These are phyloP conservation scores for Microcebus griseorufus DNA, from an alignment of 2,113 vertebrate species.

Conservation along the genomic window DNA sequence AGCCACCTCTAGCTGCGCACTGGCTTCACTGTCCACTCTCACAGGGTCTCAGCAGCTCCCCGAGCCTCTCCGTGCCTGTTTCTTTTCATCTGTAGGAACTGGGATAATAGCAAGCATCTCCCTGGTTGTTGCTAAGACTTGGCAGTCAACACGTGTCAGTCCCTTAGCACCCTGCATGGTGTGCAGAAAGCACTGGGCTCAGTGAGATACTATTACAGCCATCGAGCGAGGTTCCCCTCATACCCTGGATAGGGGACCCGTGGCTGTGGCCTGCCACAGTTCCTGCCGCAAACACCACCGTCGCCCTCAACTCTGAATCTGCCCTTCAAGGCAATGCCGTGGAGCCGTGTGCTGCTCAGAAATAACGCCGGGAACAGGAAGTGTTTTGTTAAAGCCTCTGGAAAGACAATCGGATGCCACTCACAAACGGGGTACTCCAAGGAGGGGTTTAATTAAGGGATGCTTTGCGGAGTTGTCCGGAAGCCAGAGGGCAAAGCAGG, in stretches of 20 bases:
- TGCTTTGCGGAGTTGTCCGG: accelerated
- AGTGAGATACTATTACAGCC: neutral
- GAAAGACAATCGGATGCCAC: neutral
- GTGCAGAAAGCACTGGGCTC: neutral
- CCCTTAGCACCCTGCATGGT: neutral
- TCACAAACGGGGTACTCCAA: neutral
- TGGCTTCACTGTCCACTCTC: neutral
- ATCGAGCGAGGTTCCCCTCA: neutral
- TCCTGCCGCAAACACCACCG: neutral
- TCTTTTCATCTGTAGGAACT: neutral
- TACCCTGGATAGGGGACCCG: neutral
- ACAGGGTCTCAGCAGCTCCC: neutral
- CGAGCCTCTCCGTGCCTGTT: accelerated
- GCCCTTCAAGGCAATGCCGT: neutral
- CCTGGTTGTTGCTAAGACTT: neutral
- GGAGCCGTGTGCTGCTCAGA: neutral
- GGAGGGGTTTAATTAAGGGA: neutral
- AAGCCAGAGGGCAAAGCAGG: neutral
- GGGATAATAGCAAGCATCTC: neutral
- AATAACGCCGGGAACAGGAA: neutral
- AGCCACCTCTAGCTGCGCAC: neutral
- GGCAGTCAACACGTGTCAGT: no score
- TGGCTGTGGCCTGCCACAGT: neutral
- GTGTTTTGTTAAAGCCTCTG: neutral
- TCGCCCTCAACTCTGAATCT: neutral